Evolutionary conservation across 2,888 invertebrate species (phyloP), one percentile per base, ranked within the genome.

Genomic region (Incurvaria masculella): DNA sequence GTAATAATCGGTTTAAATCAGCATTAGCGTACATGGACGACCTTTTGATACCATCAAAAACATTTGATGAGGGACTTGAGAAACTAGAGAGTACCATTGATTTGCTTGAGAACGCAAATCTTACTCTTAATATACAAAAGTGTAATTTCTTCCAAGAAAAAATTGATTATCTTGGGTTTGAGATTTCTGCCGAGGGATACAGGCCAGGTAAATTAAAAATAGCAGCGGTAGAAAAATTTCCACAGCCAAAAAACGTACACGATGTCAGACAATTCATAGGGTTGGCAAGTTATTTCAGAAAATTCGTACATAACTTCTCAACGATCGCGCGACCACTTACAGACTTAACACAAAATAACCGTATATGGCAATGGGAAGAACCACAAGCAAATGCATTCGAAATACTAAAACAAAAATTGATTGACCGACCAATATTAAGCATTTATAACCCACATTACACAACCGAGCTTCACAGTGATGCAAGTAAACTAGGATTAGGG

Each of bases 391-490:
- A 46, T 18, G 46, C 52, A 3, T 53, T 60, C 20, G 53, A 58
- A 33, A 51, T 40, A 8, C 19, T 56, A 19, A 56, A 52, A 41
- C 27, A 40, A 17, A 46, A 47, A 17, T 14, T 57, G 26, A 20
- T 41, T 20, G 20, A 10, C 11, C 16, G 46, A 14, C 52, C 53
- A 11, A 21, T 50, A 18, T 42, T 53, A 5, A 42, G 39, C 16
- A 43, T 47, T 18, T 48, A 48, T 6, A 49, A 52, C 26, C 48
- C 48, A 45, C 5, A 45, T 2, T 21, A 49, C 11, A 43, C 46
- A 20, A 62, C 60, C 1, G 59, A 62, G 51, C 20, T 60, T 6
- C 58, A 60, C 48, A 61, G 60, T 17, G 61, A 59, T 45, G 58
- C 59, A 10, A 56, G 59, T 46, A 45, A 55, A 19, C 18, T 53